Percentiles rank a stretch among this genome's conserved stretches.
Evolutionary conservation across 2,888 invertebrate species (phyloP).

Genomic region (Anoncus sp.): DNA sequence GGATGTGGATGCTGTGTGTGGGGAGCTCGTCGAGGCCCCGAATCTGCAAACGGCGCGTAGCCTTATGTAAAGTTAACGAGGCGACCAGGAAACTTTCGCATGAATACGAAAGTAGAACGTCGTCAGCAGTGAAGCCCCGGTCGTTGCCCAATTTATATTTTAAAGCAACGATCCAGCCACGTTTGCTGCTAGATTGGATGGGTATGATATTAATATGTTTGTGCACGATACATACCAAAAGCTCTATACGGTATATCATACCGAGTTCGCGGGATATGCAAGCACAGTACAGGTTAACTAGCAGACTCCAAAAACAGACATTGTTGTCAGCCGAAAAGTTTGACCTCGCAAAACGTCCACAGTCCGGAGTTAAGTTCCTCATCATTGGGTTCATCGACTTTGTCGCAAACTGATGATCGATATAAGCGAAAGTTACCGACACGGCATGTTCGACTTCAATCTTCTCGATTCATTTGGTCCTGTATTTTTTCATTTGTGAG

Average conservation of each 20-base stretch:
- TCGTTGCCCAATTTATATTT: conserved; percentile 79
- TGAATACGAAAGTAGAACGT: conserved; percentile 80
- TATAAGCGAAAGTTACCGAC: neutral
- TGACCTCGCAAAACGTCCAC: neutral
- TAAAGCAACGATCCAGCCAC: conserved; percentile 74
- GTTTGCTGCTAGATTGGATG: conserved; percentile 77
- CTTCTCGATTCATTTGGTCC: neutral
- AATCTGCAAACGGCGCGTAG: conserved; percentile 73
- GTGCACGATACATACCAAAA: conserved; percentile 56
- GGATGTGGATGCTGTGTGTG: conserved; percentile 41
- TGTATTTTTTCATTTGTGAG: too few relatives aligned
- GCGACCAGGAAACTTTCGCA: conserved; percentile 80
- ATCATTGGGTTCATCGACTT: neutral
- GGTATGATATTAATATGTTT: conserved; percentile 78
- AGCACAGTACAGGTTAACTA: conserved; percentile 8
- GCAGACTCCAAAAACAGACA: neutral
- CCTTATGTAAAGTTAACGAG: conserved; percentile 80
- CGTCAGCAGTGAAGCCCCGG: conserved; percentile 68
- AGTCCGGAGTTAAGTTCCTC: neutral
- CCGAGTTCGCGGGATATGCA: conserved; percentile 6
- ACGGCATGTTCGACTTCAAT: neutral
- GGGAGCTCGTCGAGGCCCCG: conserved; percentile 66
- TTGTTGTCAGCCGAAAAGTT: conserved; percentile 13
- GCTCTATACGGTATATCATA: conserved; percentile 1
- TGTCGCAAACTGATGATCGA: neutral